A percentile compares a stretch with the other conserved stretches of the same genome.
Evolutionary conservation across 2,113 vertebrate species (phyloP).

Genomic region (Callionymus lyra): DNA sequence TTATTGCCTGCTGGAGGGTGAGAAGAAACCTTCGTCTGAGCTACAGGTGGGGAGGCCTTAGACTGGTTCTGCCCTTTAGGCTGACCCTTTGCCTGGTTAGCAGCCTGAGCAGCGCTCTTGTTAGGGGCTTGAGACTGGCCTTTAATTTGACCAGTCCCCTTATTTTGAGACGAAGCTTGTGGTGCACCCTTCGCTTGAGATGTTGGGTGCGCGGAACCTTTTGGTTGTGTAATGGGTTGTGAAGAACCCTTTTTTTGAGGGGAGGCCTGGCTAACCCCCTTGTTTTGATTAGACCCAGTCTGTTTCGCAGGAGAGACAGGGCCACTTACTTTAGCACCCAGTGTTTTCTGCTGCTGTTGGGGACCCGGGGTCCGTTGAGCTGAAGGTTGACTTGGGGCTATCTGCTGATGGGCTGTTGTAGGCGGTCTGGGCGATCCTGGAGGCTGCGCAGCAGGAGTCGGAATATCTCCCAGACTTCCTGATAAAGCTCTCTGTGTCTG

Average conservation of each 20-base stretch:
- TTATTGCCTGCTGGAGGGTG: constrained; percentile 33
- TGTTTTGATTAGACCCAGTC: constrained; percentile 65
- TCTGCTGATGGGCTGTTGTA: constrained; percentile 53
- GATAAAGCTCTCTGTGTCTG: constrained; percentile 94
- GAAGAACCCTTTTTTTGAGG: constrained; percentile 61
- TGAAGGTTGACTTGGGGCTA: constrained; percentile 56
- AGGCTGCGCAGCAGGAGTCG: constrained; percentile 64
- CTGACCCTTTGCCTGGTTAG: constrained; percentile 43
- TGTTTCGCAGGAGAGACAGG: constrained; percentile 66
- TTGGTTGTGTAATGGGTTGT: constrained; percentile 56
- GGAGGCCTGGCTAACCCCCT: constrained; percentile 41
- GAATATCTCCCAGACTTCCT: constrained; percentile 81
- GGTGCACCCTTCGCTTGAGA: constrained; percentile 44
- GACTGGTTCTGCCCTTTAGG: constrained; percentile 43
- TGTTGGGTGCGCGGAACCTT: constrained; percentile 43
- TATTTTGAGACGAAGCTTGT: constrained; percentile 45
- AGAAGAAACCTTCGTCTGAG: constrained; percentile 43
- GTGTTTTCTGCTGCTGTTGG: constrained; percentile 62
- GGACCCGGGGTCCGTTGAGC: constrained; percentile 53
- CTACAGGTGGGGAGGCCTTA: constrained; percentile 42
- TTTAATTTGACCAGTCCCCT: constrained; percentile 55
- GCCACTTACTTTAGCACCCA: constrained; percentile 68
- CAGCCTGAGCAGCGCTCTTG: constrained; percentile 31
- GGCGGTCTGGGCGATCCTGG: constrained; percentile 67
- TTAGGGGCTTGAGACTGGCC: constrained; percentile 33